Evolutionary conservation across 2,113 vertebrate genomes (phyloP), one percentile per base, ranked within the genome.

Genomic region (Euleptes europaea): DNA sequence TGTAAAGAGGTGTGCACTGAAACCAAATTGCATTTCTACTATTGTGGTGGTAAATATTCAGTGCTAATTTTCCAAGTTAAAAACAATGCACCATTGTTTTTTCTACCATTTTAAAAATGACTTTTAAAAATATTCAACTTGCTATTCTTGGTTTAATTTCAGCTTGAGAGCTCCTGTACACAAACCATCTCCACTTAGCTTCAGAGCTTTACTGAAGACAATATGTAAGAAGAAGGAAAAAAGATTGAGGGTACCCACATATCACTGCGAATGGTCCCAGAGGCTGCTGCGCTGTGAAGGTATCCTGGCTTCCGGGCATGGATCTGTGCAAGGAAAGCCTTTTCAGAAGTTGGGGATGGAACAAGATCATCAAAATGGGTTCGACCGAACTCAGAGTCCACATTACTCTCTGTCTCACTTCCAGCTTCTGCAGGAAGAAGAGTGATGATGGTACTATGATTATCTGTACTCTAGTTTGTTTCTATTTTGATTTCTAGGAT

Each of bases 371-470:
- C 96, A 86, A 97, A 97, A 71, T 97, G 97, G 86, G 96, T 92
- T n/a, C 97, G 96, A 9, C 97, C 96, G 92, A 97, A 97, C 75
- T 99, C 98, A 17, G 98, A 97, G 91, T 98, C 98, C 94, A 97
- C 95, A 1, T 96, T 97, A 92, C 98, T 98, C 86, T 98, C 98
- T 0, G 97, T 97, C 94, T 99, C 98, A 33, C 97, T 99, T 73
- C 97, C 98, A 57, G 96, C 97, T 88, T 99, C 98, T 99, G 84
- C 66, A 74, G 93, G 91, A 63, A 19, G 83, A 71, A 87, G 91
- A 63, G 42, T 17, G 5, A 73, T n/a, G 33, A 33, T 51, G 67
- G 60, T 74, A 72, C 47, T 33, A n/a, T 57, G 13, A 44, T 78
- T 49, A 42, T 44, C 47, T 73, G 33, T 13, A 8, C 4, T 57